These are phyloP conservation scores for Ecliptopera silaceata DNA, from an alignment of 2,888 invertebrate species.

Conservation along the genomic window DNA sequence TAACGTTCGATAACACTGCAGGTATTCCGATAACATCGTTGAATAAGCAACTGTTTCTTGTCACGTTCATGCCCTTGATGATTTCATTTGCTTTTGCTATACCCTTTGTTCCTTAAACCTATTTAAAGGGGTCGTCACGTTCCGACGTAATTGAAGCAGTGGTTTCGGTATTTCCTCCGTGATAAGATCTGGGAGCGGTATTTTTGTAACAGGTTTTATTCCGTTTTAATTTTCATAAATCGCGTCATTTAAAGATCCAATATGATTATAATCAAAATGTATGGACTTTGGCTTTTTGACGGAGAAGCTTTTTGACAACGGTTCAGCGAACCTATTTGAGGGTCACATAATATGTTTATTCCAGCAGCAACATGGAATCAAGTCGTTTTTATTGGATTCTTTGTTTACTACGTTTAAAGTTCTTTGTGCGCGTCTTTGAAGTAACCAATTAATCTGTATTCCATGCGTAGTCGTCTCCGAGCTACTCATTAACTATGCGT, in stretches of 20 bases:
- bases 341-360: conserved; percentile 17
- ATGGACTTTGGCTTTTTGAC: not conserved
- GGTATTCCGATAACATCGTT: conserved; percentile 37
- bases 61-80: conserved; percentile 42
- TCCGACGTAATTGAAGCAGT: conserved; percentile 19
- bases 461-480: conserved; percentile 52
- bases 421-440: conserved; percentile 65
- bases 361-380: conserved; percentile 25
- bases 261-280: not conserved
- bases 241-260: not conserved
- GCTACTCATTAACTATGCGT: conserved; percentile 68
- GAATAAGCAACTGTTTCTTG: conserved; percentile 37
- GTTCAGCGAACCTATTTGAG: conserved; percentile 9
- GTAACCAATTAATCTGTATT: conserved; percentile 74
- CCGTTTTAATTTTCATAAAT: conserved; percentile 2
- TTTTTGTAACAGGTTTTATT: conserved; percentile 2
- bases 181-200: conserved; percentile 4
- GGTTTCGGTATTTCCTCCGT: conserved; percentile 16
- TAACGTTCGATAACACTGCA: conserved; percentile 14
- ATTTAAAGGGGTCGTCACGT: conserved; percentile 25
- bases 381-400: conserved; percentile 38
- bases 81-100: conserved; percentile 34
- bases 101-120: conserved; percentile 25
- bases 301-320: not conserved
- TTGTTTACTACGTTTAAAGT: conserved; percentile 48